Evolutionary conservation across 2,888 invertebrate species (phyloP), one percentile per base, ranked within the genome.

Genomic region (Sepiola atlantica): DNA sequence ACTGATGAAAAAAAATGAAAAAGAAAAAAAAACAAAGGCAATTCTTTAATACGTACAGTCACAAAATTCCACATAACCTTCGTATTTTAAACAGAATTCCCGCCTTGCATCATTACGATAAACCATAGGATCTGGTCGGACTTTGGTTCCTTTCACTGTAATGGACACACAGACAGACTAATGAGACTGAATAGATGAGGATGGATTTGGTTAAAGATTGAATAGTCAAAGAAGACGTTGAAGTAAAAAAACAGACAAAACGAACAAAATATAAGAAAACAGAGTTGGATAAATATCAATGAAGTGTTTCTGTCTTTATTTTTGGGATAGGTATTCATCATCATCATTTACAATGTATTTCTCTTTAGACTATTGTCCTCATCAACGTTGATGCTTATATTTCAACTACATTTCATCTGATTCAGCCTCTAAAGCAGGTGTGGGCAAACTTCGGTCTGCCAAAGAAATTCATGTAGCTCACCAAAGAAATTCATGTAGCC

Each of bases 51-150:
- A 92, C 96, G 96, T 95, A 97, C 97, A 96, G 94, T 97, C 97
- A 96, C 97, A 97, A 95, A 97, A 97, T 35, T 97, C 97, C 35
- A 97, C 97, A 95, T 97, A 97, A 32, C 97, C 97, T 95, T 97
- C 97, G 95, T 97, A 97, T 95, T 97, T 97, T 90, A 96, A 96
- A 95, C 98, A 98, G 95, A 98, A 97, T 57, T 96, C 96, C 93
- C 97, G 96, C 92, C 97, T 96, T 61, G 96, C 96, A 93, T 97
- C 97, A 96, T 98, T 98, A 94, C 97, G 96, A 94, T 96, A 96
- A 16, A 96, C 96, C 90, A 97, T 95, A 18, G 97, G 97, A 95
- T 97, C 97, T 54, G 97, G 96, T 57, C 96, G 96, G n/a, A 97
- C 95, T 94, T 96, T 95, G 20, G 95, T 95, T 28, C 97, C 97